Evolutionary conservation across 2,888 invertebrate species (phyloP).

Genomic region (Tenthredo distinguenda): DNA sequence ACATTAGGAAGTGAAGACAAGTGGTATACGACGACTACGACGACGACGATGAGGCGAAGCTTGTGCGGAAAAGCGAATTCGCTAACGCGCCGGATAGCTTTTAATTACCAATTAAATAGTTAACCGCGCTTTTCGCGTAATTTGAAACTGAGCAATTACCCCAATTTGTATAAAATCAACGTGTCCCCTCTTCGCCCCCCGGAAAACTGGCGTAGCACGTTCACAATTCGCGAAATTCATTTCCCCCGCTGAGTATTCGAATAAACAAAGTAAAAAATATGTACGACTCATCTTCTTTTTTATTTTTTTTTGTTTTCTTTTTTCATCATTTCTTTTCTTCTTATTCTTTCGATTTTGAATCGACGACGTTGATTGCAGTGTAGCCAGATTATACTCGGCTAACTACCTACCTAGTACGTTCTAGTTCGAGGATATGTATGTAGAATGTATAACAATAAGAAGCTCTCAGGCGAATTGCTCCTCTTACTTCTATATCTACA

Average conservation of each 20-base stretch:
- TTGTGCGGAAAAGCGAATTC: background rate
- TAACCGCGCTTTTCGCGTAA: constrained; percentile 42
- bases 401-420: background rate
- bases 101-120: constrained; percentile 47
- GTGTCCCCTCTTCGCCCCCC: background rate
- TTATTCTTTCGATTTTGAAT: too few relatives aligned
- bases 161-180: constrained; percentile 33
- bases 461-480: constrained; percentile 31
- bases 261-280: too few relatives aligned
- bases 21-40: background rate
- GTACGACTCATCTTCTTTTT: too few relatives aligned
- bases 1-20: background rate
- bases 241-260: too few relatives aligned
- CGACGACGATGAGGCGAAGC: background rate
- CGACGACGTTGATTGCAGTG: too few relatives aligned
- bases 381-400: too few relatives aligned
- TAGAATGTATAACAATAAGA: constrained; percentile 7
- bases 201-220: too few relatives aligned
- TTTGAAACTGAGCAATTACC: constrained; percentile 37
- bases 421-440: too few relatives aligned
- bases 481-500: background rate
- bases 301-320: too few relatives aligned
- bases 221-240: too few relatives aligned
- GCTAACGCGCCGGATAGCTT: background rate
- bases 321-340: too few relatives aligned